Conservation (phyloP, 2,797 vertebrate species). For the Argyrosomus regius region DNA sequence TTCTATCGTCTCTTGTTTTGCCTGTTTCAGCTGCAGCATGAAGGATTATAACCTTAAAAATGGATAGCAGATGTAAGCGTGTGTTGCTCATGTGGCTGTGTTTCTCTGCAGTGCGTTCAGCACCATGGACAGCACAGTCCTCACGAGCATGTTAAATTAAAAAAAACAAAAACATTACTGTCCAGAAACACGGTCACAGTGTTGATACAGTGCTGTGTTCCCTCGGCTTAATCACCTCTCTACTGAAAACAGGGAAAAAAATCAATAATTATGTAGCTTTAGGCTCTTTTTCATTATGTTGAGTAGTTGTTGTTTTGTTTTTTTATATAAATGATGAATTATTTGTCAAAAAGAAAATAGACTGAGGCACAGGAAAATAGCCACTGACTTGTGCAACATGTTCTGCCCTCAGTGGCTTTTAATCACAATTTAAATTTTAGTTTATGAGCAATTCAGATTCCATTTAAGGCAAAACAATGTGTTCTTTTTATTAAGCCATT, state of each 20-base stretch:
- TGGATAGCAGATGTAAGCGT: slow-evolving; percentile 12
- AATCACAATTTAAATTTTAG: slow-evolving; percentile 31
- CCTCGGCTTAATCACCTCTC: slow-evolving; percentile 40
- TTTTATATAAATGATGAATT: slow-evolving; percentile 39
- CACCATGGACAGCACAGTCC: slow-evolving; percentile 81
- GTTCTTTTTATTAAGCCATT: slow-evolving; percentile 45
- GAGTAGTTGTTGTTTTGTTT: slow-evolving; percentile 42
- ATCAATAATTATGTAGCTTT: slow-evolving; percentile 55
- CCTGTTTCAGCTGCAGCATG: slow-evolving; percentile 31
- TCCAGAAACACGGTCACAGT: slow-evolving; percentile 31
- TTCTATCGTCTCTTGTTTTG: slow-evolving; percentile 12
- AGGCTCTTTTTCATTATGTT: slow-evolving; percentile 54
- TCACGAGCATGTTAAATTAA: neutral
- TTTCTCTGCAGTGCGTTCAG: slow-evolving; percentile 70
- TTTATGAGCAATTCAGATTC: slow-evolving; percentile 22
- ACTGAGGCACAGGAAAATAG: slow-evolving; percentile 29
- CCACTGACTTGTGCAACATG: slow-evolving; percentile 29
- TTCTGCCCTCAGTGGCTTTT: slow-evolving; percentile 36
- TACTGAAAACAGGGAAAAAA: slow-evolving; percentile 27
- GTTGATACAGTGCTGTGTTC: slow-evolving; percentile 22
- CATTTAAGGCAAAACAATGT: slow-evolving; percentile 35
- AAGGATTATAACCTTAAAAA: slow-evolving; percentile 17
- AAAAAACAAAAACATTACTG: neutral
- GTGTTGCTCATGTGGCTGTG: slow-evolving; percentile 6
- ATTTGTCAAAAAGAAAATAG: slow-evolving; percentile 44